Base-by-base conservation (phyloP, 2,888 invertebrate species). In the Cyclophora albipunctata region DNA sequence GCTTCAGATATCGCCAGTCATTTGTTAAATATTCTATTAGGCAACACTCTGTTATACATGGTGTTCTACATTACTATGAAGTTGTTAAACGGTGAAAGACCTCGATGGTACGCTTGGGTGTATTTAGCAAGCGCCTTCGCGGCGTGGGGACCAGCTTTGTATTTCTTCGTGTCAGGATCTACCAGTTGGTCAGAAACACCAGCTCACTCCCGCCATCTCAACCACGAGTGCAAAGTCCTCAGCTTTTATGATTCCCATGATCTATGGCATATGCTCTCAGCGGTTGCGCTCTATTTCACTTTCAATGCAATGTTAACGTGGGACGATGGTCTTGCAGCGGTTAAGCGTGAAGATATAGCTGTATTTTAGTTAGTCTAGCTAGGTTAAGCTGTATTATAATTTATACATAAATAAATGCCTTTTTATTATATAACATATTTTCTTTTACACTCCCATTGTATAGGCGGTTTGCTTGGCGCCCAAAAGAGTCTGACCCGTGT, bases 221-320 rank as follows among this genome's bases (percentile, higher is more conserved):
- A 84, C 71, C 84, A 83, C 72, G 76, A 80, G 67, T 81, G 82
- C 67, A 73, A 58, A 54, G 56, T 69, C 66, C 66, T 77, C 55
- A 83, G 91, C 54, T 96, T 96, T 82, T 96, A 95, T 81, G 96
- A 96, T 81, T 90, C 90, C 60, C 96, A 97, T 81, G 96, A 97
- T 75, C 91, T 96, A 61, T 97, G 96, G 96, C 96, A 96, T 81
- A 92, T 95, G 74, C 84, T 96, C 53, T 96, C 95, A n/a, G 94
- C 95, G 7, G 88, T 91, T 40, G 93, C 94, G 50, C 93, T 96
- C 89, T 96, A 94, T 75, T 92, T 95, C 73, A 93, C 94, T 42
- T 96, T 96, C 78, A 93, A 94, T 92, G 92, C 93, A 42, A 81
- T 96, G 68, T 88, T 96, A 56, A 94, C 95, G 1, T 89, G 96